These are phyloP conservation scores for Ptychodera flava DNA, from an alignment of 35 echinoderm and acorn worm genomes.

Conservation along the genomic window DNA sequence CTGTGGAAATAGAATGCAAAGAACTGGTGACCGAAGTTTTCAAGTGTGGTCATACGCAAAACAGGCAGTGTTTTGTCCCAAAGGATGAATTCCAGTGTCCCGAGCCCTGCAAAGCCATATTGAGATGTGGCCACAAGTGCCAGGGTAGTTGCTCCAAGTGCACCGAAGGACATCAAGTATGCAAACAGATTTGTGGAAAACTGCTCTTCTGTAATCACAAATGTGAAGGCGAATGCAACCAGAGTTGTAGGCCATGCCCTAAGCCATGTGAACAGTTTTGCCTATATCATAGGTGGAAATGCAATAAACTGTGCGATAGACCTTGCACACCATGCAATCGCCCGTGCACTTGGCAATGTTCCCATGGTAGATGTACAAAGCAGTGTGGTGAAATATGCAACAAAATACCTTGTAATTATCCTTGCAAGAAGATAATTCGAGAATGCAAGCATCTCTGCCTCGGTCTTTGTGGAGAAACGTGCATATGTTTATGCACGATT, in stretches of 20 bases:
- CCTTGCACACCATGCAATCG: not conserved
- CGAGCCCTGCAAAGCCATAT: not conserved
- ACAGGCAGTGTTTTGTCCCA: constrained; percentile 48
- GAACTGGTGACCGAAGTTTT: constrained; percentile 3
- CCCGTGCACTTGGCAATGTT: not conserved
- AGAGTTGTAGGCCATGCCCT: not conserved
- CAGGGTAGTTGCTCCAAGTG: constrained; percentile 23
- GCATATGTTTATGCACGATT: not conserved
- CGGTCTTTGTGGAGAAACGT: not conserved
- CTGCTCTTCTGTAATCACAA: not conserved
- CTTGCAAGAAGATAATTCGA: not conserved
- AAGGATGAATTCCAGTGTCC: constrained; percentile 47
- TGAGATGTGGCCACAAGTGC: constrained; percentile 27
- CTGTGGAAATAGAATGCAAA: constrained; percentile 4
- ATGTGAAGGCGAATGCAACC: not conserved
- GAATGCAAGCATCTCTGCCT: not conserved
- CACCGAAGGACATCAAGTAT: not conserved
- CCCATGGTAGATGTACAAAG: not conserved
- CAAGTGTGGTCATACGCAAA: constrained; percentile 32
- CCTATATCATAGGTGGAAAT: not conserved
- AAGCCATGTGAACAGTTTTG: not conserved
- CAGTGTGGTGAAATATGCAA: not conserved
- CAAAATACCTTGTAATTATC: not conserved
- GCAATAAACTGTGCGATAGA: not conserved
- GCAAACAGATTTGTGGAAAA: not conserved